Base-by-base conservation (phyloP, 2,888 invertebrate species). In the Dyspetes luteomarginatus region DNA sequence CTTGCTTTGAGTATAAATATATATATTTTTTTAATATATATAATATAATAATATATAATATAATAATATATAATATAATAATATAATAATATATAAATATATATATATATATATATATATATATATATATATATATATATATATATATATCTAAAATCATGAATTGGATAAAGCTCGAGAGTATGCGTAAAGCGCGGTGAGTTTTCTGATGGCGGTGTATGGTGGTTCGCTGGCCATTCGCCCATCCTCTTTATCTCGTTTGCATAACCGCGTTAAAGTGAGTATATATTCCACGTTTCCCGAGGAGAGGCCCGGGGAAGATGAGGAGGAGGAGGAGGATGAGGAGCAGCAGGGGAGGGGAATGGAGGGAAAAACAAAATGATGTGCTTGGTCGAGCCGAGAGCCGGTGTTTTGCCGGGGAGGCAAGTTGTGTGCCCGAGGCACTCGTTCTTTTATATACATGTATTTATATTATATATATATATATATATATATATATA, bases 181-280 rank as follows among this genome's bases (percentile, higher is more conserved):
- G 36, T 48, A 48, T 48, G 15, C 48, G 48, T 5, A 15, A 17
- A 12, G 41, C 22, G 65, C 45, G 19, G 48, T 17, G 43, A 58
- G 71, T 71, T 50, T 45, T 28, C 48, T 43, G 58, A 48, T 55
- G 15, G 55, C 30, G 24, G 3, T 48, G 2, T 17, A 45, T 5
- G 48, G 5, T 48, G 12, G 36, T 26, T 45, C 19, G 55, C 5
- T 55, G 36, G 30, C 45, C 65, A 19, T 72, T 48, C 48, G 48
- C 69, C 69, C 58, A 43, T 73, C 41, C 74, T 58, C 72, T 58
- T 65, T 43, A 56, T 56, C 58, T 68, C 28, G 65, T 85, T 85
- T 85, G 73, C 85, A 85, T 85, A 85, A 85, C 80, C 67, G 80
- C 81, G 81, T 85, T 85, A 83, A 83, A 83, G 83, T 73, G 79